These are phyloP conservation scores for Cyanoramphus novaezelandiae DNA, from an alignment of 2,113 vertebrate genomes.

Conservation along the genomic window DNA sequence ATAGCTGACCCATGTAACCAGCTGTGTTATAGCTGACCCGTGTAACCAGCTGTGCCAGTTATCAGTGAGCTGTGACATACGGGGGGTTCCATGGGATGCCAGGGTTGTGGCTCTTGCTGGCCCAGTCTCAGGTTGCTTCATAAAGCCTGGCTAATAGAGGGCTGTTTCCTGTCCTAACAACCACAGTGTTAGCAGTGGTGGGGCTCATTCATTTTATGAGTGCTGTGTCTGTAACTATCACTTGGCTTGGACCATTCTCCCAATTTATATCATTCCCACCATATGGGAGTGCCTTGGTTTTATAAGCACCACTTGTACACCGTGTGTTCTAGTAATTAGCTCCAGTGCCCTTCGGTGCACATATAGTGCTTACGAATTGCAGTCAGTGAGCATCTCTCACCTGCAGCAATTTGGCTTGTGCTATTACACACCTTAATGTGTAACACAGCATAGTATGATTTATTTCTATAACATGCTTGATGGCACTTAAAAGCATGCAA, in stretches of 20 bases:
- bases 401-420: neutral
- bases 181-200: neutral
- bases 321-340: neutral
- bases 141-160: neutral
- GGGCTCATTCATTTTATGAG: neutral
- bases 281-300: neutral
- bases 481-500: neutral
- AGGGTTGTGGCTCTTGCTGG: neutral
- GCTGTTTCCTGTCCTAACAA: neutral
- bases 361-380: neutral
- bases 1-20: no score
- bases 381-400: neutral
- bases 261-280: neutral
- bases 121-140: neutral
- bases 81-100: accelerated
- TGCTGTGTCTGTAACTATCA: neutral
- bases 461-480: neutral
- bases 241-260: neutral
- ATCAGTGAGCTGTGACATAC: neutral
- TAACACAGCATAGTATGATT: neutral
- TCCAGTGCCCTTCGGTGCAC: neutral
- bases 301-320: neutral
- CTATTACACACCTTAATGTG: neutral
- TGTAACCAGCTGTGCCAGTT: neutral
- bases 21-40: neutral